Evolutionary conservation across 2,888 invertebrate genomes (phyloP).

Genomic region (Pycnomerus fuliginosus): DNA sequence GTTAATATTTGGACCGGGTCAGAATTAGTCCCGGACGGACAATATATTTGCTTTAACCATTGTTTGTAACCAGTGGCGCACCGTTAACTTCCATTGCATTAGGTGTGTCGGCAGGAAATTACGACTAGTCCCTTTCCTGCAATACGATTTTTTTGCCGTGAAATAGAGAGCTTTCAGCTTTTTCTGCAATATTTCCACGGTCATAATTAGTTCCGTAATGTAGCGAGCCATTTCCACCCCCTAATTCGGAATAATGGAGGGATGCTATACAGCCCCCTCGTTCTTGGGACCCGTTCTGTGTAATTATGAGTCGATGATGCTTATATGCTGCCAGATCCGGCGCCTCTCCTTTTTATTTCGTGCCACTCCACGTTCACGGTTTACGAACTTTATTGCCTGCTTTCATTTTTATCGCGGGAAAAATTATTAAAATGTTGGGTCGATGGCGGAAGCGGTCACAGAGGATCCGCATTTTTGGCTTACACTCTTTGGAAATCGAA

Average conservation of each 20-base stretch:
- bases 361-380: conserved; percentile 5
- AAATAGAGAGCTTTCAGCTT: conserved; percentile 1
- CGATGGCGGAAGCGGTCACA: conserved; percentile 3
- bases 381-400: conserved; percentile 7
- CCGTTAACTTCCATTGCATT: conserved; percentile 11
- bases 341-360: conserved; percentile 4
- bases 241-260: conserved; percentile 1
- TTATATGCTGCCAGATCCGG: conserved; percentile 4
- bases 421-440: conserved; percentile 10
- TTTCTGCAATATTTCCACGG: conserved; percentile 4
- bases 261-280: conserved; percentile 2
- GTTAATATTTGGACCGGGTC: conserved; percentile 2
- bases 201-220: conserved; percentile 7
- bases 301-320: conserved; percentile 17
- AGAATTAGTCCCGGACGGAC: conserved; percentile 1
- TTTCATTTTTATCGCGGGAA: conserved; percentile 17
- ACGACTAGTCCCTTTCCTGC: too few species aligned
- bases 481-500: too few species aligned
- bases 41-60: conserved; percentile 4
- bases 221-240: conserved; percentile 2
- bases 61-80: conserved; percentile 9
- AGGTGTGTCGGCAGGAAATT: conserved; percentile 2
- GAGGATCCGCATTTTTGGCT: too few species aligned
- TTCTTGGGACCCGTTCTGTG: conserved; percentile 1
- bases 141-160: too few species aligned